Evolutionary conservation across 2,888 invertebrate species (phyloP), one percentile per base, ranked within the genome.

Genomic region (Lepeophtheirus nordmannii): DNA sequence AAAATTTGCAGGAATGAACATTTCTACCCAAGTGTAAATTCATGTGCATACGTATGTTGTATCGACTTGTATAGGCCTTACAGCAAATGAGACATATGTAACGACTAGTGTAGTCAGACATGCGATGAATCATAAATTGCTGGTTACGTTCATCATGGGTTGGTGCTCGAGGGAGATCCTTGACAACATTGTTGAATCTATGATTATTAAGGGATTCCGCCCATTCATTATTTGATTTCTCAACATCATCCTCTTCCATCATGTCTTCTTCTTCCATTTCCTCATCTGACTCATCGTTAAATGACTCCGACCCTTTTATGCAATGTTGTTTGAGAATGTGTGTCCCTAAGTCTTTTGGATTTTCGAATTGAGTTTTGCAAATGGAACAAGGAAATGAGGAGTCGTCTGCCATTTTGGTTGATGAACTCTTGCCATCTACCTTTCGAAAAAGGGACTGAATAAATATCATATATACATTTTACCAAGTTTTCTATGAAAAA

Each of bases 21-120:
- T 65, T 65, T 37, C 40, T 22, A 10, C 65, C 65, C n/a, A 30
- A 17, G 20, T 65, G 65, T 14, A 30, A n/a, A 58, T 65, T 65
- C 65, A 65, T 23, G 20, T 65, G 65, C 65, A 65, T 65, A 10
- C 65, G 65, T 22, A 65, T 65, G 39, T 65, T 65, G 40, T 65
- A 65, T 11, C 65, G 65, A 14, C 53, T 53, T 37, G 65, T 65
- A 53, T 65, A 65, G 11, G 30, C 37, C 20, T 65, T 65, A 17
- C 14, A 38, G 40, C 65, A 65, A 10, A 65, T 17, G n/a, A 65
- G 59, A 39, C 65, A 65, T 20, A 65, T 53, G 56, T 65, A 65
- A 11, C 65, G n/a, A 2, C 39, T n/a, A 22, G 56, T 17, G 17
- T 56, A 20, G n/a, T 30, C 58, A 10, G 58, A 23, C 22, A 65